Conservation (phyloP, 2,113 vertebrate genomes). For the Holacanthus passer region DNA sequence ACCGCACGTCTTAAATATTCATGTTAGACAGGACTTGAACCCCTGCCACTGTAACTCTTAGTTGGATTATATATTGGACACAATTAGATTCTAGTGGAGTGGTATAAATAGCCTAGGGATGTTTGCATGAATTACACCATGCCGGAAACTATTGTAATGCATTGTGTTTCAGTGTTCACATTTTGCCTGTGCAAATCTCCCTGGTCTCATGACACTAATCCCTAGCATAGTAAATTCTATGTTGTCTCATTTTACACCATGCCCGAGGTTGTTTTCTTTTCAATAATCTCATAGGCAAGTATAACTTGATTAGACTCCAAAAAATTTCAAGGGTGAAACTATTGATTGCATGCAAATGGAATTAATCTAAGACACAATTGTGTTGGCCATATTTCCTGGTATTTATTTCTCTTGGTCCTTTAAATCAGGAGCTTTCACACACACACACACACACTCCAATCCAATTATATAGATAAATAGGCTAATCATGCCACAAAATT, state of each 20-base stretch:
- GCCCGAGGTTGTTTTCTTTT: conserved; percentile 79
- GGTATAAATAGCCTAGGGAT: conserved; percentile 82
- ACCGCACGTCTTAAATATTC: conserved; percentile 75
- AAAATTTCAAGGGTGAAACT: conserved; percentile 76
- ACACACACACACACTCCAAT: conserved; percentile 81
- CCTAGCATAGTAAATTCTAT: conserved; percentile 70
- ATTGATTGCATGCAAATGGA: conserved; percentile 84
- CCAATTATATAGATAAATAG: conserved; percentile 89
- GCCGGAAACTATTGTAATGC: conserved; percentile 79
- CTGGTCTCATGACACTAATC: conserved; percentile 80
- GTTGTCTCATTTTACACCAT: conserved; percentile 77
- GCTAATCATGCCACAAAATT: conserved; percentile 87
- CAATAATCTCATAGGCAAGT: conserved; percentile 79
- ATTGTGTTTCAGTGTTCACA: conserved; percentile 74
- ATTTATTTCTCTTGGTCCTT: conserved; percentile 71
- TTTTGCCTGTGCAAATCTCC: conserved; percentile 77
- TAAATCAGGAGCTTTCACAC: conserved; percentile 73
- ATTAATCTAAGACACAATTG: conserved; percentile 82
- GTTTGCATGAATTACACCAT: conserved; percentile 80
- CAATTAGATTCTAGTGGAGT: conserved; percentile 80
- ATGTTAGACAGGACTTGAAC: conserved; percentile 77
- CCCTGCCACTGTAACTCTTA: conserved; percentile 77
- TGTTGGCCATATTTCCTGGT: conserved; percentile 67
- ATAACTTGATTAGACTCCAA: conserved; percentile 80
- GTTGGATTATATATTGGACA: conserved; percentile 82